Base-by-base conservation (phyloP, 30 jellyfish, hydroid and myxozoan species). In the Mastigias papua region DNA sequence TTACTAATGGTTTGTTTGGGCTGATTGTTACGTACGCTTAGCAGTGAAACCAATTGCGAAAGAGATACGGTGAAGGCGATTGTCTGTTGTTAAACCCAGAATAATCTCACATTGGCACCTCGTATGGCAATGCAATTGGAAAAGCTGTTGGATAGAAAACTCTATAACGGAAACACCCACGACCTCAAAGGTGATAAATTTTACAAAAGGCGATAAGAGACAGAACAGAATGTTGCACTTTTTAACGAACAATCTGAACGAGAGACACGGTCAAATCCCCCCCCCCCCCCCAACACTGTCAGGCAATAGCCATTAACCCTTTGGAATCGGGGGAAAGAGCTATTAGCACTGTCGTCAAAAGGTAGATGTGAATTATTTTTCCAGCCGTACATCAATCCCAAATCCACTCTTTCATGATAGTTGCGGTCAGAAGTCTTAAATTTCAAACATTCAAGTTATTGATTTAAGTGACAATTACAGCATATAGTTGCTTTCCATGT, bases 141-240 rank as follows among this genome's bases (percentile, higher is more conserved):
- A 11, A 37, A 37, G 11, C 54, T 37, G 54, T 37, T 37, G 6
- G 6, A 6, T 21, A 2, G 32, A 20, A 27, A 4, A 60, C 29
- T 60, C 72, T 60, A 2, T 22, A 5, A 62, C 33, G 35, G 75
- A 63, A 63, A 63, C 75, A 30, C 48, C 75, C 35, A 21, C 75
- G 20, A 60, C 48, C 25, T 32, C 15, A 20, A 65, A 35, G 17
- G 72, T 60, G 33, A 21, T 22, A 27, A 21, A 22, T 60, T 21
- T 11, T 3, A n/a, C n/a, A 37, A 37, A 3, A 37, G 6, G 54
- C 6, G 11, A 37, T 11, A 11, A 11, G 54, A 37, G 54, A 37
- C 11, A 11, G 54, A 11, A 37, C 10, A 37, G 54, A 37, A 3
- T 3, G 10, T 3, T 3, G 10, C 10, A 6, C 54, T 11, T 37